Conservation (phyloP, 2,113 vertebrate genomes). For the Eclectus roratus region DNA sequence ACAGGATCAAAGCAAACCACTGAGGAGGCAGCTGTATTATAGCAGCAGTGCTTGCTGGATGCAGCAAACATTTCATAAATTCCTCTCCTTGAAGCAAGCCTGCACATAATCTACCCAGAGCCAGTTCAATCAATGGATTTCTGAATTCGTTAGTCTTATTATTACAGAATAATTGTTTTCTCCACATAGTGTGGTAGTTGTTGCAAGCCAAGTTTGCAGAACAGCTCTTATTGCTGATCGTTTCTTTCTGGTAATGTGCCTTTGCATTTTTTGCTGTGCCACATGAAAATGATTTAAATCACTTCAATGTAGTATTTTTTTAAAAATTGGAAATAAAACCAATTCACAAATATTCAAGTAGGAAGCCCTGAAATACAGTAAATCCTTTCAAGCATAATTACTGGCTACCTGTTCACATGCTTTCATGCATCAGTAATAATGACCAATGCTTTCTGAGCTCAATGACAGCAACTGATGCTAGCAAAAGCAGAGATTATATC, state of each 20-base stretch:
- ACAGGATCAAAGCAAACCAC: slow-evolving; percentile 87
- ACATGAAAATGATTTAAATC: slow-evolving; percentile 54
- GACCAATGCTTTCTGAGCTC: slow-evolving; percentile 20
- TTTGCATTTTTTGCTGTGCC: slow-evolving; percentile 14
- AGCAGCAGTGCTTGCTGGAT: slow-evolving; percentile 74
- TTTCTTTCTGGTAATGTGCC: slow-evolving; percentile 26
- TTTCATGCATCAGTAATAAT: slow-evolving; percentile 29
- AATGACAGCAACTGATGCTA: slow-evolving; percentile 5
- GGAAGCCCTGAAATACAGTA: slow-evolving; percentile 19
- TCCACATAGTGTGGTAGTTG: slow-evolving; percentile 50
- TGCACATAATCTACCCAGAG: slow-evolving; percentile 94
- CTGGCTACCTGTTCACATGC: not conserved
- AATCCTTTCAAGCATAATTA: slow-evolving; percentile 23
- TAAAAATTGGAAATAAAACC: slow-evolving; percentile 17
- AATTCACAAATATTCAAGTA: slow-evolving; percentile 28
- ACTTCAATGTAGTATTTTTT: not conserved
- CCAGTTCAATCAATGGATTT: slow-evolving; percentile 95
- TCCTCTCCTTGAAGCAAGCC: slow-evolving; percentile 90
- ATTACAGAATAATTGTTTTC: slow-evolving; percentile 76
- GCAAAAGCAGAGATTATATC: not conserved
- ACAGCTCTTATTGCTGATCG: slow-evolving; percentile 38
- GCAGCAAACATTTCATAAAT: slow-evolving; percentile 81
- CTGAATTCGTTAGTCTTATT: slow-evolving; percentile 96
- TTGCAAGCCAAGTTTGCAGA: slow-evolving; percentile 57
- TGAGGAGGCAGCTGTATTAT: slow-evolving; percentile 81